Conservation (phyloP, 2,888 invertebrate species). For the Drosophila peninsularis region DNA sequence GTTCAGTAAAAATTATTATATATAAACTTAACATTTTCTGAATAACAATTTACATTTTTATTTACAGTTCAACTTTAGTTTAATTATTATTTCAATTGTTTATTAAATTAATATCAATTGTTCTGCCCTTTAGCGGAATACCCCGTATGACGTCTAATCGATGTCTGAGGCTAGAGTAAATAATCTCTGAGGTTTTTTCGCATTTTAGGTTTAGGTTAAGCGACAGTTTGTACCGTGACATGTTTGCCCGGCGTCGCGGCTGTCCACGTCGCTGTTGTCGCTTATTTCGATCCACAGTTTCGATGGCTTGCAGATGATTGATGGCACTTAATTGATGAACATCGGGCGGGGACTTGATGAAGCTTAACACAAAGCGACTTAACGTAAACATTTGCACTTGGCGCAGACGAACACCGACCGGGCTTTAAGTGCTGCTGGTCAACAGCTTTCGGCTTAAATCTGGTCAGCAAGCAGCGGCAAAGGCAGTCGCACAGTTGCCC, state of each 20-base stretch:
- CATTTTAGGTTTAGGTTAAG: slow-evolving; percentile 70
- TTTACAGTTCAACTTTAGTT: too few species aligned
- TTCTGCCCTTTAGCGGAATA: slow-evolving; percentile 16
- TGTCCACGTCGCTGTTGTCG: slow-evolving; percentile 44
- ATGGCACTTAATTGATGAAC: slow-evolving; percentile 82
- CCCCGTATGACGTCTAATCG: slow-evolving; percentile 26
- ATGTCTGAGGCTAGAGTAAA: slow-evolving; percentile 63
- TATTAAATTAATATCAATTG: too few species aligned
- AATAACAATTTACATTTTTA: too few species aligned
- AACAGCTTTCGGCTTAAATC: slow-evolving; percentile 34
- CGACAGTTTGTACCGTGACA: slow-evolving; percentile 81
- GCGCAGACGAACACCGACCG: slow-evolving; percentile 29
- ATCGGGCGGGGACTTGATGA: slow-evolving; percentile 20
- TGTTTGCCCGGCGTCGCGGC: slow-evolving; percentile 66
- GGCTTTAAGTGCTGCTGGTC: slow-evolving; percentile 63
- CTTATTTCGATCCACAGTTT: slow-evolving; percentile 60
- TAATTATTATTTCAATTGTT: too few species aligned
- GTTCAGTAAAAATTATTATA: too few species aligned
- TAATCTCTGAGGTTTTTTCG: slow-evolving; percentile 62
- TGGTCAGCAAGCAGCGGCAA: slow-evolving; percentile 3
- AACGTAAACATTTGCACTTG: slow-evolving; percentile 57
- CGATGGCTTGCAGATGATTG: slow-evolving; percentile 74
- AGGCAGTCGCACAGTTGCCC: background rate
- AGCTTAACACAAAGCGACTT: slow-evolving; percentile 26
- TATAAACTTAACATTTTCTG: too few species aligned